phyloP scores from a whole-genome alignment of 1,140 invertebrate species.

The Vollenhovia emeryi region DNA sequence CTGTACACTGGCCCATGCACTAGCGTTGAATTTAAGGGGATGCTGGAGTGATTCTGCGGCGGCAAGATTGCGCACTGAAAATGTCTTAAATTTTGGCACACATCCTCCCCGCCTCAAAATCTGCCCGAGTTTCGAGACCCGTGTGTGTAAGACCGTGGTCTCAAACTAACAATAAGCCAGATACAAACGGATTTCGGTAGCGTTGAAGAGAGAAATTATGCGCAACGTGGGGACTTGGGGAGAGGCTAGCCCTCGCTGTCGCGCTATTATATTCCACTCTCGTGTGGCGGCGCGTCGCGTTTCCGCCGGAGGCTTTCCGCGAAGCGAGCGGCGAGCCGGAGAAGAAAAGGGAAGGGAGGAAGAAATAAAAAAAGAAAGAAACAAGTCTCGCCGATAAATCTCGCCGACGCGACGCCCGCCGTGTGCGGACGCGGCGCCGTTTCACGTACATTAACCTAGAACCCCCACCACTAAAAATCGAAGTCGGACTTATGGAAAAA shows the following conservation, averaged over 20 bases:
- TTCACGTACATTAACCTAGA: no score
- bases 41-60: no score
- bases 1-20: no score
- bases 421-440: conserved; percentile 41
- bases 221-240: not conserved
- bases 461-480: no score
- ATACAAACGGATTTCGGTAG: not conserved
- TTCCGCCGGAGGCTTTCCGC: conserved; percentile 59
- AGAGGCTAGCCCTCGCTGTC: conserved; percentile 41
- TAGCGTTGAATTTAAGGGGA: no score
- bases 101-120: no score
- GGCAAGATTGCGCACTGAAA: no score
- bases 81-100: no score
- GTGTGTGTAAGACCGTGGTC: no score
- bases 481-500: no score
- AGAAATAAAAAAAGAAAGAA: conserved; percentile 35
- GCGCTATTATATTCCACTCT: conserved; percentile 58
- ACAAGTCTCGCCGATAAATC: conserved; percentile 52
- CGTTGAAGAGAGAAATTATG: not conserved
- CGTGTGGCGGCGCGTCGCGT: conserved; percentile 56
- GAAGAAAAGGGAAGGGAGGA: not conserved
- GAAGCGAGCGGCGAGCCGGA: conserved; percentile 27
- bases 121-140: no score
- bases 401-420: conserved; percentile 47
- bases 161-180: no score